Conservation (phyloP, 2,113 vertebrate genomes). For the Crocuta crocuta region DNA sequence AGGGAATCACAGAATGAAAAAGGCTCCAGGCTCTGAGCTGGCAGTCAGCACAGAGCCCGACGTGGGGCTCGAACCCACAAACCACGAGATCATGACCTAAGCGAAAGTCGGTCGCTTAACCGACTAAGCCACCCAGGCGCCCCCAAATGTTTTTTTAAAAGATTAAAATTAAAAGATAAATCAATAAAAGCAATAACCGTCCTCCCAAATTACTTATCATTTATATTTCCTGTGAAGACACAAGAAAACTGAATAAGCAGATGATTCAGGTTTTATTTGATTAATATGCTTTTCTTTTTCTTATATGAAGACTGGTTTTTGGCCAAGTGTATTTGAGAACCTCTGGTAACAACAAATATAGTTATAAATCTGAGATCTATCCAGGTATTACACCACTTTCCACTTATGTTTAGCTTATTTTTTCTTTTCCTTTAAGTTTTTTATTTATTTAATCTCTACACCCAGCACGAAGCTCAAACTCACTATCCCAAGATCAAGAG, state of each 20-base stretch:
- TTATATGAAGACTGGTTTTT: background rate
- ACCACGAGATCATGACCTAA: too few relatives aligned
- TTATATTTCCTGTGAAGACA: background rate
- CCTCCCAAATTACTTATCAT: background rate
- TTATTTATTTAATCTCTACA: background rate
- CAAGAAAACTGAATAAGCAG: background rate
- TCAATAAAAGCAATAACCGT: background rate
- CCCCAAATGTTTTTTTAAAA: too few relatives aligned
- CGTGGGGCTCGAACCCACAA: too few relatives aligned
- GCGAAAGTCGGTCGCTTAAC: too few relatives aligned
- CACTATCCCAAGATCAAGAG: background rate
- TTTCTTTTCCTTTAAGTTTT: background rate
- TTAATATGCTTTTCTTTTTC: background rate
- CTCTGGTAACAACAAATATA: background rate
- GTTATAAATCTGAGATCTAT: background rate
- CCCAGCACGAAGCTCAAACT: background rate
- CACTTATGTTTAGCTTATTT: background rate
- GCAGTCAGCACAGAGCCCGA: too few relatives aligned
- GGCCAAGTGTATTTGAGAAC: background rate
- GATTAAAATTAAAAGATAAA: background rate
- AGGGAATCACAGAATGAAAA: too few relatives aligned
- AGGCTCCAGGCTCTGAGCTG: too few relatives aligned
- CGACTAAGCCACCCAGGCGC: too few relatives aligned
- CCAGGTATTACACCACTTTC: background rate
- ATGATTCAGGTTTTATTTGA: background rate